These are phyloP conservation scores for Amphilophus citrinellus DNA, from an alignment of 2,113 vertebrate species.

Conservation along the genomic window DNA sequence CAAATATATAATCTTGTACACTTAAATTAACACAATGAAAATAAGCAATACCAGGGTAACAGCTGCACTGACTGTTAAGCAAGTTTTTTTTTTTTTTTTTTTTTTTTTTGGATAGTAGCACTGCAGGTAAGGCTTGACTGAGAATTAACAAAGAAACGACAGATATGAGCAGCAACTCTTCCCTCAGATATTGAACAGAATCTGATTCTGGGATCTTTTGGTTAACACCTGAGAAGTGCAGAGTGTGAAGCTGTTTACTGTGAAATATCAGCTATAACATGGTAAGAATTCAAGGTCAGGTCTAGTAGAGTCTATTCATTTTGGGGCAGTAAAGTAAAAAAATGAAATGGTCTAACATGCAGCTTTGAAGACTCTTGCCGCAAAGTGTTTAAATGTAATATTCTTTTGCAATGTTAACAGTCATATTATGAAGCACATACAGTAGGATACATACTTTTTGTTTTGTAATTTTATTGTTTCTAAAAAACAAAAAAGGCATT, in stretches of 20 bases:
- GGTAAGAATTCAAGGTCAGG: constrained; percentile 39
- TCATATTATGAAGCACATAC: neutral
- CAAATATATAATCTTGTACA: constrained; percentile 40
- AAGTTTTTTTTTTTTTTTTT: neutral
- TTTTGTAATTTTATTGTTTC: neutral
- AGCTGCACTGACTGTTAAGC: constrained; percentile 14
- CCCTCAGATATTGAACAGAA: neutral
- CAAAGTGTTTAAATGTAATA: constrained; percentile 7
- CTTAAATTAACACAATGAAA: constrained; percentile 39
- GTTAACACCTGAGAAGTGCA: neutral
- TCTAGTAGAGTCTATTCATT: constrained; percentile 14
- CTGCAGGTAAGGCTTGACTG: constrained; percentile 10
- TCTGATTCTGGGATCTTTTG: neutral
- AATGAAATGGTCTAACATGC: constrained; percentile 13
- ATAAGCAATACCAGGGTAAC: constrained; percentile 42
- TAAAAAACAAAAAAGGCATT: constrained; percentile 3
- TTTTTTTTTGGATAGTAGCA: neutral
- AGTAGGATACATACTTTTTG: neutral
- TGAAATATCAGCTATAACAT: neutral
- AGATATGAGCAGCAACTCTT: neutral
- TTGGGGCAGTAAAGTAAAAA: neutral
- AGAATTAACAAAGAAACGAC: constrained; percentile 2
- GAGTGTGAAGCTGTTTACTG: constrained; percentile 3
- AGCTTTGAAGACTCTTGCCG: constrained; percentile 42
- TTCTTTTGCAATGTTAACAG: neutral